phyloP scores from a whole-genome alignment of 2,113 vertebrate species.

The Cyphomyrus plagiostoma region DNA sequence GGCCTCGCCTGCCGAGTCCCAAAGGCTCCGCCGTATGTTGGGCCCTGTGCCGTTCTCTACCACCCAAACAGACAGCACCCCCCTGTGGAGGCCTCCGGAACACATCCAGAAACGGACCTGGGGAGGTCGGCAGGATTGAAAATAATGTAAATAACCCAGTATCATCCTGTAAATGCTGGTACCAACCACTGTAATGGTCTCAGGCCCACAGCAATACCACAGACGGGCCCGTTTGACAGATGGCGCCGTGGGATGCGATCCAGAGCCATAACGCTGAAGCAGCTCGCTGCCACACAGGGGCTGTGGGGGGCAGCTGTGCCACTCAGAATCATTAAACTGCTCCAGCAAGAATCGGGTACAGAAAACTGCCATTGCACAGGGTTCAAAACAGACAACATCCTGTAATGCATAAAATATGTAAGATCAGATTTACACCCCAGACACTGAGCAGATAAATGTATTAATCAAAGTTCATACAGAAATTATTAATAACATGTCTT shows the following conservation, averaged over 20 bases:
- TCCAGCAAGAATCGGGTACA: not conserved
- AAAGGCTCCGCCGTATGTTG: slow-evolving; percentile 66
- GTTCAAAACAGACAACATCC: not conserved
- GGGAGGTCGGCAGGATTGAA: not conserved
- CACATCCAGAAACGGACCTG: slow-evolving; percentile 86
- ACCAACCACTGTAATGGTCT: not conserved
- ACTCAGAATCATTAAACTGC: not conserved
- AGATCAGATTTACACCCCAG: not conserved
- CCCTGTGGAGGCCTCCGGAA: slow-evolving; percentile 63
- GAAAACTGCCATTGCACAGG: not conserved
- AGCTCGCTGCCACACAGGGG: not conserved
- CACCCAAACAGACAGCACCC: slow-evolving; percentile 74
- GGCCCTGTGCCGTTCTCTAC: slow-evolving; percentile 82
- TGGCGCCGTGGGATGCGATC: not conserved
- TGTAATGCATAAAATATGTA: not conserved
- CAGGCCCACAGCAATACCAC: not conserved
- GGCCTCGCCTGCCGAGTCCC: slow-evolving; percentile 63
- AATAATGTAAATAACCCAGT: not conserved
- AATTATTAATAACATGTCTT: not conserved
- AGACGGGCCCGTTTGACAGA: not conserved
- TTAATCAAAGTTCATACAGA: not conserved
- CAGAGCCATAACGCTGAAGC: not conserved
- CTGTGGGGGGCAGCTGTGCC: not conserved
- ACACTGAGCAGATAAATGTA: not conserved
- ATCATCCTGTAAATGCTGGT: not conserved